phyloP scores from a whole-genome alignment of 2,888 invertebrate species.

The Drosophila mayaguana region DNA sequence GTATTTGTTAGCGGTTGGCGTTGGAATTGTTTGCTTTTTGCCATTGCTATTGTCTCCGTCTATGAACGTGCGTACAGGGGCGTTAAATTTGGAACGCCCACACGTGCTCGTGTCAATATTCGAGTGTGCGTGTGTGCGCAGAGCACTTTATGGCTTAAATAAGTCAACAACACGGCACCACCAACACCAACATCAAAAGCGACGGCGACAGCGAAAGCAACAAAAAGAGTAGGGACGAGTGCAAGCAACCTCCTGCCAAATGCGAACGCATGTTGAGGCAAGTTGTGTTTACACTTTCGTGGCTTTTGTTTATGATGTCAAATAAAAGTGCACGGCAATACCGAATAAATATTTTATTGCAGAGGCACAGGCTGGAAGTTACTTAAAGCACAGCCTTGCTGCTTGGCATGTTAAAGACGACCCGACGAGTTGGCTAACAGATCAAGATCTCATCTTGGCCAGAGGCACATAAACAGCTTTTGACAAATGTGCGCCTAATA shows the following conservation, averaged over 20 bases:
- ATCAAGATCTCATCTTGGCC: slow-evolving; percentile 63
- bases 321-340: slow-evolving; percentile 83
- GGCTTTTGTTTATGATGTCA: slow-evolving; percentile 81
- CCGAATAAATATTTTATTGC: slow-evolving; percentile 81
- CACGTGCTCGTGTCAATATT: slow-evolving; percentile 75
- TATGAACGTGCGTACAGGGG: slow-evolving; percentile 72
- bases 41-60: slow-evolving; percentile 39
- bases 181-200: slow-evolving; percentile 17
- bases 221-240: slow-evolving; percentile 1
- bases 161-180: slow-evolving; percentile 74
- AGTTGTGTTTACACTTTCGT: slow-evolving; percentile 82
- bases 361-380: slow-evolving; percentile 26
- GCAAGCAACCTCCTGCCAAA: slow-evolving; percentile 56
- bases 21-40: slow-evolving; percentile 38
- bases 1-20: slow-evolving; percentile 45
- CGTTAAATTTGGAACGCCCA: slow-evolving; percentile 81
- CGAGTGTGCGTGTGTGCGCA: slow-evolving; percentile 45
- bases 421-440: slow-evolving; percentile 34
- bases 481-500: slow-evolving; percentile 81
- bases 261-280: slow-evolving; percentile 52
- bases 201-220: slow-evolving; percentile 16
- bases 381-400: slow-evolving; percentile 40
- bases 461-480: slow-evolving; percentile 74
- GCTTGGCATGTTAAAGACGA: slow-evolving; percentile 38
- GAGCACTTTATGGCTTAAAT: slow-evolving; percentile 81